Evolutionary conservation across 2,888 invertebrate species (phyloP).

Genomic region (Quadroppia sp.): DNA sequence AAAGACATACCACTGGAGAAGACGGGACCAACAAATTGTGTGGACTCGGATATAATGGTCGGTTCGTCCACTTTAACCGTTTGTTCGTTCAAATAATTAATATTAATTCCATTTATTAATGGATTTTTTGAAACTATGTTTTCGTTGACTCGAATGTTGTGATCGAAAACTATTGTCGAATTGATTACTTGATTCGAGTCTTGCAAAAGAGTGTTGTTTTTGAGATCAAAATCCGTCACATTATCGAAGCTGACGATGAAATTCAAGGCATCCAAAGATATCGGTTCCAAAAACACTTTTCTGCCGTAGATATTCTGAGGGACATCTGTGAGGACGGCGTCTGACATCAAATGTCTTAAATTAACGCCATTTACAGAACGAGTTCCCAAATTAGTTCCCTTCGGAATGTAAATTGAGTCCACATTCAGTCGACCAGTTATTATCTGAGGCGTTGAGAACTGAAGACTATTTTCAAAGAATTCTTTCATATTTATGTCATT

Average conservation of each 20-base stretch:
- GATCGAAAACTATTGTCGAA: conserved; percentile 39
- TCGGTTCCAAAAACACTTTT: conserved; percentile 39
- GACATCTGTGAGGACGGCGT: conserved; percentile 43
- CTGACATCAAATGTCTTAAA: conserved; percentile 42
- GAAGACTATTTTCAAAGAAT: conserved; percentile 43
- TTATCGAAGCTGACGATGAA: conserved; percentile 44
- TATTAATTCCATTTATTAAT: conserved; percentile 40
- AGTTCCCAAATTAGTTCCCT: conserved; percentile 38
- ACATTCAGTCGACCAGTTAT: conserved; percentile 5
- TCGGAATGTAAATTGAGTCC: conserved; percentile 38
- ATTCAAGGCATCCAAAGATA: conserved; percentile 37
- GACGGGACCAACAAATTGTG: conserved; percentile 38
- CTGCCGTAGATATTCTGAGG: conserved; percentile 42
- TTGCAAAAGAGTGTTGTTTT: conserved; percentile 44
- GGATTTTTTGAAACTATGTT: conserved; percentile 38
- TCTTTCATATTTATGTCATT: conserved; percentile 41
- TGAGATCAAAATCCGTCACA: conserved; percentile 43
- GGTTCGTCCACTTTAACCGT: conserved; percentile 43
- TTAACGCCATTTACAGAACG: conserved; percentile 42
- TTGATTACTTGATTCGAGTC: conserved; percentile 41
- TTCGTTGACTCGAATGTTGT: conserved; percentile 30
- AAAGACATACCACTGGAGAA: conserved; percentile 35
- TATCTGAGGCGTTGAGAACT: conserved; percentile 33
- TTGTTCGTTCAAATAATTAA: conserved; percentile 36
- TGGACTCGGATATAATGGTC: conserved; percentile 31